phyloP scores from a whole-genome alignment of 2,113 vertebrate genomes.

The Corapipo altera region DNA sequence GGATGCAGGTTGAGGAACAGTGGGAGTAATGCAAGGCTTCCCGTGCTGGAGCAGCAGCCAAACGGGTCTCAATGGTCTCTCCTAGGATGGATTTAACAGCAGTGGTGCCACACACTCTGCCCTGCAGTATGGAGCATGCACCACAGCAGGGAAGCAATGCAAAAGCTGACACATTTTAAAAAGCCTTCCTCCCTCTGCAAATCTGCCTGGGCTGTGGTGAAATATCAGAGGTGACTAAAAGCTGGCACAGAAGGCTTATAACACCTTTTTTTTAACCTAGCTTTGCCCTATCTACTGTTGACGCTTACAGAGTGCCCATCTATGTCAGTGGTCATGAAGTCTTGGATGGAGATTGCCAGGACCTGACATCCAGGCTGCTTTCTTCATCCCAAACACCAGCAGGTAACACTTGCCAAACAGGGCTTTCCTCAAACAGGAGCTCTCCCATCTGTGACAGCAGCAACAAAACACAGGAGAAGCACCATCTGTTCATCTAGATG shows the following conservation, averaged over 20 bases:
- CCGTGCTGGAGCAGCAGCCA: not conserved
- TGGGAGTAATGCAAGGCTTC: accelerated
- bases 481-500: not conserved
- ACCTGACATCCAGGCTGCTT: not conserved
- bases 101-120: not conserved
- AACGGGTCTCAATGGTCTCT: not conserved
- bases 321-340: accelerated
- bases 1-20: accelerated
- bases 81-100: not conserved
- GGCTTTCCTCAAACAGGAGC: not conserved
- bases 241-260: not conserved
- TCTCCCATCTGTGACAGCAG: not conserved
- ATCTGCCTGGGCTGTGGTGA: not conserved
- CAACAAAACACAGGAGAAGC: not conserved
- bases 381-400: not conserved
- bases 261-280: not conserved
- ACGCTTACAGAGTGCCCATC: not conserved
- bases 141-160: accelerated
- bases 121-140: accelerated
- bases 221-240: not conserved
- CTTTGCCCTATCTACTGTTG: not conserved
- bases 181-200: not conserved
- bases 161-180: not conserved
- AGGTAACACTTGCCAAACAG: not conserved
- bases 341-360: not conserved